Base-by-base conservation (phyloP, 2,113 vertebrate genomes). In the Talpa occidentalis region DNA sequence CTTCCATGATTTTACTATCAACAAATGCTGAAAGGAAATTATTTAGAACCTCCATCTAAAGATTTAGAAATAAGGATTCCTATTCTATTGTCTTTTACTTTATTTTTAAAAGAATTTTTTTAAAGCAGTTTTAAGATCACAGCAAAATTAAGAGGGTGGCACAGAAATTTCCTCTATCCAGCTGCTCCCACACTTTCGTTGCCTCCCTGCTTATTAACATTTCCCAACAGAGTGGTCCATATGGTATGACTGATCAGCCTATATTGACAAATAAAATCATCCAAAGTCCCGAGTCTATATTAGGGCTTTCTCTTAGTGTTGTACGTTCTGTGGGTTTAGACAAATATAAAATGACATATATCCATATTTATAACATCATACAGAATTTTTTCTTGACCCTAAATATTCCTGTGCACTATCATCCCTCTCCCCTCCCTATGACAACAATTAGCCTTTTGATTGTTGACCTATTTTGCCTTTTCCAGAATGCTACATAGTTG, bases 61-160 rank as follows among this genome's bases (percentile, higher is more conserved):
- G 77, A 94, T 81, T 76, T 80, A 90, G 24, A 82, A 93, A 79
- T 67, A 64, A 85, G 59, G 1, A 82, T 69, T 91, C 37, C 4
- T 69, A 7, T 22, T 77, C 19, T 70, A 9, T 66, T 91, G 19
- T 80, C 47, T 76, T 72, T 62, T 10, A 54, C 17, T 35, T 90
- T 84, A 54, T 64, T 64, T 54, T 28, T 10, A 85, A 78, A 77
- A 19, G 19, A 76, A 19, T 6, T 32, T 32, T 37, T 52, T 6
- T 88, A 93, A 49, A 88, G 37, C 35, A 60, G 66, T 60, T 54
- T 67, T 83, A 83, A 52, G 28, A 54, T 83, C 60, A 83, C 2
- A n/a, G 47, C 32, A 89, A 83, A 49, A 11, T 76, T 69, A 59
- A 69, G 32, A 59, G 28, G 32, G 49, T 67, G 49, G 37, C 30